Percentiles rank a stretch among this genome's conserved stretches.
Evolutionary conservation across 2,888 invertebrate species (phyloP).

Genomic region (Calameuta filiformis): DNA sequence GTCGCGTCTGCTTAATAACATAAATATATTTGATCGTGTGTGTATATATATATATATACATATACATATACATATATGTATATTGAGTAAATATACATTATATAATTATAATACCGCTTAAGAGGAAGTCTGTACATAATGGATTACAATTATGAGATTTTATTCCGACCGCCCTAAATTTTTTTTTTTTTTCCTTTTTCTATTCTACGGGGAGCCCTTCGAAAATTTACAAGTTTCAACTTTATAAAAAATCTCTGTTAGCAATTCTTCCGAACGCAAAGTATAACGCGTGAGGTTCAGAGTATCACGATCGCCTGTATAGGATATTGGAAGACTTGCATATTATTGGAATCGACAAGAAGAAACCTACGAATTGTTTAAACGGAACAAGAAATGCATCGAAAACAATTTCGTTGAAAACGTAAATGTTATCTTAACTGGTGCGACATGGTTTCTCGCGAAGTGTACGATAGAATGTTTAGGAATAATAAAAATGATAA

Average conservation of each 20-base stretch:
- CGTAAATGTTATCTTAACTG: not conserved
- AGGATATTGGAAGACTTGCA: not conserved
- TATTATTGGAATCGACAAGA: not conserved
- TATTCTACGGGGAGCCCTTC: not conserved
- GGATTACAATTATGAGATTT: not conserved
- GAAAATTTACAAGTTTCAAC: not conserved
- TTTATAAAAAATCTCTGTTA: not conserved
- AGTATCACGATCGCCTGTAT: not conserved
- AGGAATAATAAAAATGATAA: not conserved
- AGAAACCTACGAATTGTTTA: conserved; percentile 10
- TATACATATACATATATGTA: not conserved
- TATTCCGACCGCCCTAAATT: not conserved
- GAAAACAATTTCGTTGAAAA: not conserved
- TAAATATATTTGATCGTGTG: not conserved
- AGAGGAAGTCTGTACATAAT: not conserved
- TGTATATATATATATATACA: too few relatives aligned
- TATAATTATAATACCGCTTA: not conserved
- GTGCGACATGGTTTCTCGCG: not conserved
- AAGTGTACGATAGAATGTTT: not conserved
- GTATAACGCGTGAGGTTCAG: not conserved
- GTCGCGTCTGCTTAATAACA: not conserved
- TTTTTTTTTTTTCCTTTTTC: not conserved
- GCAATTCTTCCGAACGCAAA: not conserved
- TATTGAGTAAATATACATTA: not conserved
- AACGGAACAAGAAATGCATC: conserved; percentile 6